Evolutionary conservation across 2,797 vertebrate species (phyloP), one percentile per base, ranked within the genome.

Genomic region (Hypotaenidia philippensis): DNA sequence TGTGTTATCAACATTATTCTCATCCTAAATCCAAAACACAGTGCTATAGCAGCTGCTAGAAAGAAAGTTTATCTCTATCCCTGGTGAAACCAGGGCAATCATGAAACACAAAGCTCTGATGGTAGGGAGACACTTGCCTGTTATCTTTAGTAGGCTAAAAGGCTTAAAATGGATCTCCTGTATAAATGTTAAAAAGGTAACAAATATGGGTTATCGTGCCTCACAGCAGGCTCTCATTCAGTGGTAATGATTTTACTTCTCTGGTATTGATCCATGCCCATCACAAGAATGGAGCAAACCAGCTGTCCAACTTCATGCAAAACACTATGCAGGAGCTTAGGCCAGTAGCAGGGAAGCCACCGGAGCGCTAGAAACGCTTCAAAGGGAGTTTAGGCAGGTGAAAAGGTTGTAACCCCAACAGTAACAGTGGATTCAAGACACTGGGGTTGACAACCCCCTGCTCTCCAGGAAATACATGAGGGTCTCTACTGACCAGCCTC

Each of bases 221-320:
- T 71, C 17, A 0, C 76, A 63, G 87, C 63, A 88, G 80, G 69
- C 75, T 91, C 71, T 50, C 22, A 6, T 69, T 93, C 80, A 56
- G 55, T 41, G 63, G 38, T 86, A 90, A 57, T 81, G 83, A 79
- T 91, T 96, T 91, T 90, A 83, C 56, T 74, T 86, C 87, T 61
- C 70, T 56, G 60, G 52, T 88, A 84, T 70, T 2, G 87, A 91
- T 69, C 2, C 4, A 26, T 87, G 80, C 56, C 66, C 56, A 9
- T 94, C 76, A 29, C 40, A 22, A n/a, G 74, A 31, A 27, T 2
- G 36, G 83, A 82, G 32, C 77, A 60, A 59, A 14, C 4, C 60
- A 29, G 47, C 83, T 79, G 29, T 44, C 45, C 38, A 21, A 13
- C 29, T 74, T 75, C 9, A 5, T 36, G 40, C 34, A 61, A 50